These are phyloP conservation scores for Onychostoma macrolepis DNA, from an alignment of 2,113 vertebrate species.

Conservation along the genomic window DNA sequence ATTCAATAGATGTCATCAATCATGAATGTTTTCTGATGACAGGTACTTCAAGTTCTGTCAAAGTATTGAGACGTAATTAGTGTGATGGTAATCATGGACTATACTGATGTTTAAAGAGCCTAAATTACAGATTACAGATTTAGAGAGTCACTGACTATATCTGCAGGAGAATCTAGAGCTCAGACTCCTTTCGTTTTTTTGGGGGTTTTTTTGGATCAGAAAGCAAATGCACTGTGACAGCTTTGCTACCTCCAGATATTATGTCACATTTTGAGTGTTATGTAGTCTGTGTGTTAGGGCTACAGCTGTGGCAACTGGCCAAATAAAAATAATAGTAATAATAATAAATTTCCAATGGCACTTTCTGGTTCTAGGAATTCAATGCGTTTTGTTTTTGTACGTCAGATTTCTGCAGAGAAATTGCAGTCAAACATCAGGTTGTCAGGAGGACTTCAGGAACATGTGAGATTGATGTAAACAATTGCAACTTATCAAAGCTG, in stretches of 20 bases:
- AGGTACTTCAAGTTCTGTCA: neutral
- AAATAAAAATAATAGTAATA: neutral
- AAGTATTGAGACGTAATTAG: neutral
- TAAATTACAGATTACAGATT: constrained; percentile 7
- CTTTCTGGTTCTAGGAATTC: constrained; percentile 1
- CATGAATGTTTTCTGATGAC: constrained; percentile 2
- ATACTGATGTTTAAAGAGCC: constrained; percentile 2
- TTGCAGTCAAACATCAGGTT: constrained; percentile 6
- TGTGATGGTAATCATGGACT: constrained; percentile 3
- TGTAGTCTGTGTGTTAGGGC: constrained; percentile 19
- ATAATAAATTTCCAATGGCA: neutral
- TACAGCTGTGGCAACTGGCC: neutral
- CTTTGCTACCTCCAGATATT: constrained; percentile 47
- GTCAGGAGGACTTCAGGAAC: constrained; percentile 30
- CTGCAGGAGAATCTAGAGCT: neutral
- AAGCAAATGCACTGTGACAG: constrained; percentile 62
- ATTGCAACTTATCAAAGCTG: constrained; percentile 40
- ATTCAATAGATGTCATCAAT: neutral
- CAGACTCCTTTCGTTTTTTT: constrained; percentile 58
- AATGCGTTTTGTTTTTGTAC: neutral
- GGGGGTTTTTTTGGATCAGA: constrained; percentile 58
- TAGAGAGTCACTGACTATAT: neutral
- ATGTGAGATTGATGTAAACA: constrained; percentile 62
- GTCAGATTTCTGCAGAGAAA: constrained; percentile 20
- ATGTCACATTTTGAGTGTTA: constrained; percentile 42